Base-by-base conservation (phyloP, 2,797 vertebrate species). In the Meriones psammophilus region DNA sequence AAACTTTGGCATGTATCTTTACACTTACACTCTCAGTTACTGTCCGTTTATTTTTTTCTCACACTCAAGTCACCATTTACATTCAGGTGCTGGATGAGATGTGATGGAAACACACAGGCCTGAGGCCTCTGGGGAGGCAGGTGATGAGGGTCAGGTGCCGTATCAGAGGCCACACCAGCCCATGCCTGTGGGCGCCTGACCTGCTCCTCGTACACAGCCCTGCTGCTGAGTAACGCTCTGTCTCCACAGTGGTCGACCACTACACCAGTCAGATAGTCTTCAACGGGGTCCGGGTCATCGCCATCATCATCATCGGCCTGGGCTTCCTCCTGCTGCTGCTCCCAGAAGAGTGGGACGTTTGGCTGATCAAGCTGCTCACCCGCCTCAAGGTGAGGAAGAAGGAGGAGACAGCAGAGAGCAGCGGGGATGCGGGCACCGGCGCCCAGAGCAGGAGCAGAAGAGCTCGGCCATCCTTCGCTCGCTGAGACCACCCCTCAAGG, bases 341-440 rank as follows among this genome's bases (percentile, higher is more conserved):
- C 96, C 99, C 99, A 0, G 99, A 99, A 97, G 99, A 99, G 98
- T 99, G 99, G 99, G 99, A 99, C 62, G 99, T 99, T 98, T 99
- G 99, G 98, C 98, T 99, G 97, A 99, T 99, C 98, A 99, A 99
- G 98, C 99, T 99, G 92, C 98, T 99, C 98, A 99, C 99, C 0
- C 99, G 98, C 97, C 99, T 99, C 98, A 99, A 99, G 96, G 98
- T 98, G 42, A 97, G 98, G 94, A 99, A 99, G 98, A 99, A 99
- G 73, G 99, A 99, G 50, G 99, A 99, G 96, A 97, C 99, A 0
- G 98, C 98, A 0, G 99, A 99, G 97, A 98, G 98, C 73, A 97
- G 97, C 0, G 98, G 97, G 1, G 99, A 99, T 94, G 96, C 98
- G 0, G 98, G 98, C 66, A 98, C 99, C 0, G 99, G 99, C 64